Evolutionary conservation across 2,888 invertebrate genomes (phyloP).

Genomic region (Cordilura impudica): DNA sequence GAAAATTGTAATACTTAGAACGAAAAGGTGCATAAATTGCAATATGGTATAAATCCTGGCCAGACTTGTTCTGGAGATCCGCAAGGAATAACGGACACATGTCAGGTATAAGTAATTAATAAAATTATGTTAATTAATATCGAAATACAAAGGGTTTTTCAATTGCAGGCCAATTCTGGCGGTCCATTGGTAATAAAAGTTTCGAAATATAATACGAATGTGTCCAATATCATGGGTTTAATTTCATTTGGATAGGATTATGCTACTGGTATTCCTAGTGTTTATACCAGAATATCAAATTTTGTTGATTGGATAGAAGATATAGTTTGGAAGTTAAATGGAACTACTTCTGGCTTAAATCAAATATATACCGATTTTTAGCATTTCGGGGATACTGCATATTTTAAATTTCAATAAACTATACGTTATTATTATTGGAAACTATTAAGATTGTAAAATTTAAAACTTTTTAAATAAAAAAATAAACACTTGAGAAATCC

Average conservation of each 20-base stretch:
- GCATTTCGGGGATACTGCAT: no score
- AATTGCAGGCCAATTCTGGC: slow-evolving; percentile 58
- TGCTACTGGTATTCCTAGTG: slow-evolving; percentile 37
- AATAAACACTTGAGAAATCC: no score
- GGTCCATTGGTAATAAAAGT: slow-evolving; percentile 41
- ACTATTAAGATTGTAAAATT: no score
- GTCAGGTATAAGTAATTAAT: slow-evolving; percentile 37
- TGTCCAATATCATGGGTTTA: slow-evolving; percentile 40
- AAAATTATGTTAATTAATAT: background rate
- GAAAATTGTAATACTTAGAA: slow-evolving; percentile 31
- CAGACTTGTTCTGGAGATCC: slow-evolving; percentile 55
- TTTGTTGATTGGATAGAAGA: slow-evolving; percentile 53
- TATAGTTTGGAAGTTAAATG: slow-evolving; percentile 38
- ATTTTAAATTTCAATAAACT: no score
- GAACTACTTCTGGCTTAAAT: no score
- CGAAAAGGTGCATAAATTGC: slow-evolving; percentile 21
- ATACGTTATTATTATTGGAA: no score
- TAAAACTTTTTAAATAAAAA: no score
- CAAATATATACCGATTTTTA: no score
- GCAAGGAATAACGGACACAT: slow-evolving; percentile 44
- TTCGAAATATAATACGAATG: background rate
- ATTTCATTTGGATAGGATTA: slow-evolving; percentile 54
- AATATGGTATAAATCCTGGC: slow-evolving; percentile 20
- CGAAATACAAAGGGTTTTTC: no score
- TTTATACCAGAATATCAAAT: slow-evolving; percentile 55